Base-by-base conservation (phyloP, 92 coral and sea anemone genomes). In the Siderastrea siderea region DNA sequence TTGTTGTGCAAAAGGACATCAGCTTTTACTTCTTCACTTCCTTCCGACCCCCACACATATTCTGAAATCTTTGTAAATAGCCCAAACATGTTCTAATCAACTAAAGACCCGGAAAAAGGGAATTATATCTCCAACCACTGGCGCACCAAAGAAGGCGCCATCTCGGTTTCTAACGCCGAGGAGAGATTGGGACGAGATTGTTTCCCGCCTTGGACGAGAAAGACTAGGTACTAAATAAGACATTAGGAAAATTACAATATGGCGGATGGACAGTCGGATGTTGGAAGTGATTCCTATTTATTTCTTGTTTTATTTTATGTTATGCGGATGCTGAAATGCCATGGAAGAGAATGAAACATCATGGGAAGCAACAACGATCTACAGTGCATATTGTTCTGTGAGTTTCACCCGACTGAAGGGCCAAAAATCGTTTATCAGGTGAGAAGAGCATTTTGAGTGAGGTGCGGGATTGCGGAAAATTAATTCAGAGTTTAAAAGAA, bases 391-490 rank as follows among this genome's bases (percentile, higher is more conserved):
- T 91, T 98, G 51, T 95, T 98, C 80, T 98, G 98, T 69, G 98
- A 98, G 76, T 98, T 98, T 78, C 98, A 98, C 68, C 99, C 99
- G 0, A 84, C 88, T 57, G 99, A 98, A 55, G 99, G 99, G 14
- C 96, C 99, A 53, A 98, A 96, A 88, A 98, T 98, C n/a, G 98
- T 88, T 6, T 93, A 94, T 71, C 99, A 98, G 95, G 99, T 98
- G 57, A 89, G 74, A 2, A 12, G 5, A 6, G 6, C 11, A n/a
- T n/a, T n/a, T n/a, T n/a, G n/a, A n/a, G n/a, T n/a, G n/a, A n/a
- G n/a, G n/a, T n/a, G n/a, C n/a, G n/a, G n/a, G n/a, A n/a, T n/a
- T n/a, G n/a, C n/a, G n/a, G n/a, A n/a, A n/a, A n/a, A n/a, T n/a
- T n/a, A n/a, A n/a, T n/a, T n/a, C n/a, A n/a, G n/a, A n/a, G n/a